Conservation (phyloP, 1,140 invertebrate genomes). For the Lanistes nyassanus region DNA sequence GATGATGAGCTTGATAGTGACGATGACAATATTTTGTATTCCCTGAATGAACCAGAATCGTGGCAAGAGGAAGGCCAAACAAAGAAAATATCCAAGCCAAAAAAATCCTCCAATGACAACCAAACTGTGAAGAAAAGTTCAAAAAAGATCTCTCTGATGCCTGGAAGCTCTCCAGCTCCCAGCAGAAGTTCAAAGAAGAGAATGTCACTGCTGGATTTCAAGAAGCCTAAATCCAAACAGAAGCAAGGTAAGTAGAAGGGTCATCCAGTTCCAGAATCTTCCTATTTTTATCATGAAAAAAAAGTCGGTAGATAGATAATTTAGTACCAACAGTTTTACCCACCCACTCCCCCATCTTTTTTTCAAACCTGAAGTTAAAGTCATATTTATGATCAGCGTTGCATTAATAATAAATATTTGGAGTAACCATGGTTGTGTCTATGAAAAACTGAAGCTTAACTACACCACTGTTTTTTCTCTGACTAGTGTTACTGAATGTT, state of each 20-base stretch:
- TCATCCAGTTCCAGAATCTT: too few species aligned
- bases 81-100: background rate
- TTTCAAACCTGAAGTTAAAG: too few species aligned
- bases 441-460: too few species aligned
- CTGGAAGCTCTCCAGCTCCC: background rate
- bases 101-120: background rate
- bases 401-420: too few species aligned
- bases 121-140: slow-evolving; percentile 1
- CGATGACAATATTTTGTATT: slow-evolving; percentile 42
- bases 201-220: slow-evolving; percentile 15
- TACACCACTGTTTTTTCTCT: too few species aligned
- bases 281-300: too few species aligned
- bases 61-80: slow-evolving; percentile 5
- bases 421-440: too few species aligned
- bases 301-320: too few species aligned
- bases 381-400: too few species aligned
- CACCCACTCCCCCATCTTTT: too few species aligned
- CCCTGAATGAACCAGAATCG: slow-evolving; percentile 28
- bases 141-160: background rate
- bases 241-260: slow-evolving; percentile 7
- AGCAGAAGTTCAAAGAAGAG: background rate
- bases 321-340: too few species aligned
- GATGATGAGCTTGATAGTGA: slow-evolving; percentile 10
- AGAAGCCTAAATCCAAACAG: slow-evolving; percentile 11
- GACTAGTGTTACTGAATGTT: too few species aligned